Base-by-base conservation (phyloP, 2,797 vertebrate genomes). In the Hoplostethus atlanticus region DNA sequence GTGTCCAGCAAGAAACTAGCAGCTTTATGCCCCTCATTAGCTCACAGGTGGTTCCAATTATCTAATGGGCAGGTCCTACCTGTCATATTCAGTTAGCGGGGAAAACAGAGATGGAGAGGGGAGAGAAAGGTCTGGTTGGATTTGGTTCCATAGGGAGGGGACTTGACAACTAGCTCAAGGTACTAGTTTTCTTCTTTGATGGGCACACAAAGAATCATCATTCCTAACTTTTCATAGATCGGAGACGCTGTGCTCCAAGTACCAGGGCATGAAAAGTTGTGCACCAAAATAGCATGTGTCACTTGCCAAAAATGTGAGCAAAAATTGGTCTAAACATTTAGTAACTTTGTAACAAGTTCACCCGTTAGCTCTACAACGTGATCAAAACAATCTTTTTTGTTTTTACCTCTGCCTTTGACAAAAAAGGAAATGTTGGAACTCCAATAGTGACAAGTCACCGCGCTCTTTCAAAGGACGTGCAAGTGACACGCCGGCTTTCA, bases 391-490 rank as follows among this genome's bases (percentile, higher is more conserved):
- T 13, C 47, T 17, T 48, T 1, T 60, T 40, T 6, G 7, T 34
- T 57, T 62, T 59, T 60, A n/a, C 77, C 8, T 44, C 42, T 52
- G 52, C 36, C 40, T 77, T 81, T 67, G 50, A 70, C 34, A 48
- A 60, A 40, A 25, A 58, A 73, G 40, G 44, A 66, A 54, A 60
- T 59, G 63, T 77, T 6, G 44, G 11, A 25, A 21, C 25, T 56
- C 12, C n/a, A 59, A 57, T n/a, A 38, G 13, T 56, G 36, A 68
- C 21, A 65, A 75, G 60, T 53, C 31, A 48, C 21, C n/a, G 7
- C 42, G 8, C 10, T 55, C 44, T 51, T 46, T 64, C 48, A 46
- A 47, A 68, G 30, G 54, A 7, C 9, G 25, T 9, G 13, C 42
- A 15, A 28, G 59, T 60, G 42, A 65, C 13, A 48, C 63, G 7